Percentiles rank a stretch among this genome's conserved stretches.
Evolutionary conservation across 2,888 invertebrate species (phyloP).

Genomic region (Empis stercorea): DNA sequence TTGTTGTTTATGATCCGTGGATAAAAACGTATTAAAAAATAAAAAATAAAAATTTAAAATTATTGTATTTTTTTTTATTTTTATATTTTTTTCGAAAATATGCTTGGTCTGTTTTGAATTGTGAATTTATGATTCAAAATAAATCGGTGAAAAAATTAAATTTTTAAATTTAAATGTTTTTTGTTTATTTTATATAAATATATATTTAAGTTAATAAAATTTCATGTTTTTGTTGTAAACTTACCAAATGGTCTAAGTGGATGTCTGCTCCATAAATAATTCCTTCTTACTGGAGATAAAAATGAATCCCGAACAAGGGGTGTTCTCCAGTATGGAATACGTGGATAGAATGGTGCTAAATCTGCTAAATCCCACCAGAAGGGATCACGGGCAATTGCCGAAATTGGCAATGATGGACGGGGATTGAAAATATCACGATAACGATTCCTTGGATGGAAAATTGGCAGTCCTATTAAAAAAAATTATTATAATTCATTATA

Average conservation of each 20-base stretch:
- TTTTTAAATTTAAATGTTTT: too few species aligned
- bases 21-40: too few species aligned
- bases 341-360: slow-evolving; percentile 58
- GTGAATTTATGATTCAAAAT: too few species aligned
- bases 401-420: slow-evolving; percentile 61
- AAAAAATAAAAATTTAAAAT: too few species aligned
- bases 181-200: too few species aligned
- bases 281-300: slow-evolving; percentile 82
- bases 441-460: slow-evolving; percentile 50
- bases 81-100: too few species aligned
- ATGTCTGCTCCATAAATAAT: slow-evolving; percentile 83
- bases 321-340: slow-evolving; percentile 53
- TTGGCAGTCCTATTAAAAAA: slow-evolving; percentile 47
- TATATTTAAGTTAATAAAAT: too few species aligned
- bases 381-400: slow-evolving; percentile 72
- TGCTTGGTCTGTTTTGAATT: too few species aligned
- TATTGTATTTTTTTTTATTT: too few species aligned
- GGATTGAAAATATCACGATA: slow-evolving; percentile 64
- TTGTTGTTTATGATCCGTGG: too few species aligned
- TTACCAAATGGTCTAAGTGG: slow-evolving; percentile 83
- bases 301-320: slow-evolving; percentile 76
- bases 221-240: slow-evolving; percentile 32
- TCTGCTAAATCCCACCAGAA: slow-evolving; percentile 82
- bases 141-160: too few species aligned
- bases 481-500: too few species aligned